Percentiles rank a stretch among this genome's conserved stretches.
Conservation (phyloP, 2,797 vertebrate species). For the Micropoecilia bifurca region DNA sequence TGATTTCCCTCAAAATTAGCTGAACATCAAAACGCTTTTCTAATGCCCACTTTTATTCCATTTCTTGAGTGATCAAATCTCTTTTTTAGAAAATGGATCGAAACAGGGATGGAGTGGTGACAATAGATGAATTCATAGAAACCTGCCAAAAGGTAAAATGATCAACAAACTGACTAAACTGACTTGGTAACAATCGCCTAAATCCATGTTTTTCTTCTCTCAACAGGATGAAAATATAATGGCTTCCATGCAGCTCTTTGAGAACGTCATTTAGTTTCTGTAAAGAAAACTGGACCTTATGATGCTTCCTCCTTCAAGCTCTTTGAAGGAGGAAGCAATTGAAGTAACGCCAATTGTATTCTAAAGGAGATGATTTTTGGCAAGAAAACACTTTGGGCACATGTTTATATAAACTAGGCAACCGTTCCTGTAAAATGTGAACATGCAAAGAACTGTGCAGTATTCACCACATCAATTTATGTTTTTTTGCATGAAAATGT, state of each 20-base stretch:
- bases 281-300: neutral
- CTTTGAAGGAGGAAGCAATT: neutral
- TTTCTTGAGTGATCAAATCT: neutral
- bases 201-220: constrained; percentile 7
- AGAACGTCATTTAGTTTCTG: constrained; percentile 88
- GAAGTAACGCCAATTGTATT: constrained; percentile 15
- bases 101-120: constrained; percentile 95
- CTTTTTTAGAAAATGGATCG: constrained; percentile 93
- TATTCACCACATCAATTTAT: constrained; percentile 23
- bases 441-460: constrained; percentile 32
- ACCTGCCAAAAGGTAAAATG: constrained; percentile 91
- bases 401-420: constrained; percentile 19
- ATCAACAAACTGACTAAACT: neutral
- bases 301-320: constrained; percentile 33
- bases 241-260: constrained; percentile 96
- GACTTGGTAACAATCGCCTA: neutral
- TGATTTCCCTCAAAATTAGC: neutral
- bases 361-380: constrained; percentile 17
- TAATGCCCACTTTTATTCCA: neutral
- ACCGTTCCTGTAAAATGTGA: constrained; percentile 24
- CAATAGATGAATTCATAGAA: constrained; percentile 95
- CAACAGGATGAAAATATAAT: constrained; percentile 94
- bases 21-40: neutral
- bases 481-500: constrained; percentile 56
- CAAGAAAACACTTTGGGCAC: constrained; percentile 27